Evolutionary conservation across 2,113 vertebrate genomes (phyloP).

Genomic region (Bothrops jararaca): DNA sequence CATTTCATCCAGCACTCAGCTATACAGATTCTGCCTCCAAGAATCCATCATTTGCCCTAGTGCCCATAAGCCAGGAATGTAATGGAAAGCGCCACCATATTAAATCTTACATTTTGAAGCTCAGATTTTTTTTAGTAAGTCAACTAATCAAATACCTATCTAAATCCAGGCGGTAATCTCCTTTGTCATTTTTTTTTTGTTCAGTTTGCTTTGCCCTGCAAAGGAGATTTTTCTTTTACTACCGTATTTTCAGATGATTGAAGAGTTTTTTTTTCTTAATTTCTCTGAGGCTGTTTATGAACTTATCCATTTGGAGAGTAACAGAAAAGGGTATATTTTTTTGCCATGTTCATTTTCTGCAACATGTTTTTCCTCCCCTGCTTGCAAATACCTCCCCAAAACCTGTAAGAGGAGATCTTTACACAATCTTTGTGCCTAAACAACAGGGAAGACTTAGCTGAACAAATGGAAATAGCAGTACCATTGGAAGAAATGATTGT

Average conservation of each 20-base stretch:
- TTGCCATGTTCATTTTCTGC: not conserved
- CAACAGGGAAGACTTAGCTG: not conserved
- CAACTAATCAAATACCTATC: not conserved
- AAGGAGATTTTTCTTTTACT: not conserved
- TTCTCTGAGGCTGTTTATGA: not conserved
- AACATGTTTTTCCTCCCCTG: not conserved
- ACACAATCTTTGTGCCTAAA: not conserved
- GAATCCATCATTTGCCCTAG: not conserved
- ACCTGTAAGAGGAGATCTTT: not conserved
- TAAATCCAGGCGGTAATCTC: not conserved
- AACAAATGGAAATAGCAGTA: not conserved
- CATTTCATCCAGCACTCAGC: not conserved
- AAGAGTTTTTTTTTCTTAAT: not conserved
- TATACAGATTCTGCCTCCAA: too few species aligned
- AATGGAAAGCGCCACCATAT: not conserved
- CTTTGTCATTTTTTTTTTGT: not conserved
- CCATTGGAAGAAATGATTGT: not conserved
- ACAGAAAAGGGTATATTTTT: not conserved
- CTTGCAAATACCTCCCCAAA: not conserved
- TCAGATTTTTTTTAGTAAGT: not conserved
- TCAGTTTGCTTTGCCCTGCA: not conserved
- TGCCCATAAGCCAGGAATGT: not conserved
- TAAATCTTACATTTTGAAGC: not conserved
- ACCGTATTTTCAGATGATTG: not conserved
- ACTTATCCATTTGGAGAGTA: not conserved